These are phyloP conservation scores for Nansenia antarctica DNA, from an alignment of 2,113 vertebrate species.

Conservation along the genomic window DNA sequence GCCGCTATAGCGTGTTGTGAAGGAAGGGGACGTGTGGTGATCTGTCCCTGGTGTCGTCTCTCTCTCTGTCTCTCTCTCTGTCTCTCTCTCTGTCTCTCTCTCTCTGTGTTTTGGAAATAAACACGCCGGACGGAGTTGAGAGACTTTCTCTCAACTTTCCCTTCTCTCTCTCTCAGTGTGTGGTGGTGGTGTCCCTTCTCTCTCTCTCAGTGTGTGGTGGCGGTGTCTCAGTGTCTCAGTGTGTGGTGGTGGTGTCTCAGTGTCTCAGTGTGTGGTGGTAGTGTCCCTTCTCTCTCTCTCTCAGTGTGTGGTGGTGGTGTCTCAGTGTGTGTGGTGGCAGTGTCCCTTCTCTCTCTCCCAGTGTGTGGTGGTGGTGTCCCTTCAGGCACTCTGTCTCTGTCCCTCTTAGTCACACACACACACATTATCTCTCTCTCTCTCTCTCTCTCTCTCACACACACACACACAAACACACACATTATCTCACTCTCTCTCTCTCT, in stretches of 20 bases:
- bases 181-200: background rate
- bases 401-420: background rate
- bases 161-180: background rate
- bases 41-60: too few relatives aligned
- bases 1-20: too few relatives aligned
- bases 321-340: background rate
- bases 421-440: background rate
- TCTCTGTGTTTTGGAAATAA: too few relatives aligned
- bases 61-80: too few relatives aligned
- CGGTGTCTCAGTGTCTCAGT: background rate
- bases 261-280: background rate
- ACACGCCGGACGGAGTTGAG: too few relatives aligned
- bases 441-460: background rate
- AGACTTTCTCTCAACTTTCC: too few relatives aligned
- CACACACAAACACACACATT: background rate
- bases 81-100: too few relatives aligned
- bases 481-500: background rate
- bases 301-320: background rate
- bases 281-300: background rate
- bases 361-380: background rate
- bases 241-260: background rate
- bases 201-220: background rate
- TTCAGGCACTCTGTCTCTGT: background rate
- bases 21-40: too few relatives aligned
- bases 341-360: background rate